Conservation (phyloP, 2,888 invertebrate genomes). For the Orthonevra nobilis region DNA sequence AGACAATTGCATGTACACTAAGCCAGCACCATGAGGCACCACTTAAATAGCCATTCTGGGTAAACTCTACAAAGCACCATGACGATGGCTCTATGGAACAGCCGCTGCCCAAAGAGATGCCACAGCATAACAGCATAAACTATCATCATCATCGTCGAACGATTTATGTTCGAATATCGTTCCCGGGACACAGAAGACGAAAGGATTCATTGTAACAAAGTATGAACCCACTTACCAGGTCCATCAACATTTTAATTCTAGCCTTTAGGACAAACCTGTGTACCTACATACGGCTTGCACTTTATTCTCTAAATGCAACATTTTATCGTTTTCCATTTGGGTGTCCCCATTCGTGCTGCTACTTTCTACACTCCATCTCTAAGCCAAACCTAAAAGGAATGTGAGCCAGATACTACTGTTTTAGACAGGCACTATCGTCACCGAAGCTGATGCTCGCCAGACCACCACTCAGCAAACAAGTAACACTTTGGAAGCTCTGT, state of each 20-base stretch:
- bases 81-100: slow-evolving; percentile 49
- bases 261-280: slow-evolving; percentile 30
- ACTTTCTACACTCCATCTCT: too few species aligned
- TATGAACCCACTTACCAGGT: slow-evolving; percentile 31
- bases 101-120: too few species aligned
- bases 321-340: too few species aligned
- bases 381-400: slow-evolving; percentile 29
- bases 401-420: slow-evolving; percentile 48
- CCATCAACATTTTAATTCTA: slow-evolving; percentile 54
- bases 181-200: slow-evolving; percentile 42
- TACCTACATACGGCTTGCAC: too few species aligned
- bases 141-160: slow-evolving; percentile 59
- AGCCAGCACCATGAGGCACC: slow-evolving; percentile 25
- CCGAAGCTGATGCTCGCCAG: too few species aligned
- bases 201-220: slow-evolving; percentile 28
- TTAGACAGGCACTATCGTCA: slow-evolving; percentile 40
- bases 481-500: slow-evolving; percentile 37
- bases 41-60: slow-evolving; percentile 54
- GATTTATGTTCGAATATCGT: slow-evolving; percentile 66
- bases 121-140: slow-evolving; percentile 37
- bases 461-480: slow-evolving; percentile 44
- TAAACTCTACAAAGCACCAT: slow-evolving; percentile 1
- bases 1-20: slow-evolving; percentile 14
- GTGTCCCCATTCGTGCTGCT: too few species aligned
- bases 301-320: slow-evolving; percentile 43